These are phyloP conservation scores for Brachionus koreanus DNA, from an alignment of 1,140 invertebrate species.

Conservation along the genomic window DNA sequence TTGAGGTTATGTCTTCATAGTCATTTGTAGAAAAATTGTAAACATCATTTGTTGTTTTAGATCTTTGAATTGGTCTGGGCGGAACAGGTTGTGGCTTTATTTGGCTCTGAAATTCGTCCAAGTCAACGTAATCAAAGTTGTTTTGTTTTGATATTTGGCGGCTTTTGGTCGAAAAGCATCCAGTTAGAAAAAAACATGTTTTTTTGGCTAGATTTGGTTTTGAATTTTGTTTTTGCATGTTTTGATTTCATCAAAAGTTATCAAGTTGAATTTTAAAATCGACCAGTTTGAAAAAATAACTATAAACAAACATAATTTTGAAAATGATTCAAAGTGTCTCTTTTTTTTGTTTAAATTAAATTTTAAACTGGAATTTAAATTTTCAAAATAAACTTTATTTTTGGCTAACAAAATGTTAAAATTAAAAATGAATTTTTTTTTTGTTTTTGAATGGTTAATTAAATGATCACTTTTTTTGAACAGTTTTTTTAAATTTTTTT, in stretches of 20 bases:
- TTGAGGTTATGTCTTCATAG: constrained; percentile 8
- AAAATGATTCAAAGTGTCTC: not conserved
- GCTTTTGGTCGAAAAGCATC: not conserved
- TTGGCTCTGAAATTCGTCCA: not conserved
- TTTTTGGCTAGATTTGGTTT: constrained; percentile 11
- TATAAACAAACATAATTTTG: no score
- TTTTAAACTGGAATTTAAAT: not conserved
- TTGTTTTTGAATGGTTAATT: no score
- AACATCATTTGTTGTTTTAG: not conserved
- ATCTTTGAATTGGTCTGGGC: not conserved
- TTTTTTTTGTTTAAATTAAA: not conserved
- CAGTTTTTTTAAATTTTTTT: no score
- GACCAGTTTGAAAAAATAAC: not conserved
- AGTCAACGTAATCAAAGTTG: constrained; percentile 14
- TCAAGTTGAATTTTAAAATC: not conserved
- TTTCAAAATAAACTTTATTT: no score
- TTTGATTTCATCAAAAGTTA: not conserved
- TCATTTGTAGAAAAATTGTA: constrained; percentile 30
- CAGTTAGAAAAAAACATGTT: not conserved
- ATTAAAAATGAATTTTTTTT: no score
- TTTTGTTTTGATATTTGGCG: constrained; percentile 23
- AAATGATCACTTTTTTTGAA: no score
- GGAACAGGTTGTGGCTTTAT: not conserved
- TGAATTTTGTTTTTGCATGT: not conserved
- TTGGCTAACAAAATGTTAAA: no score